A percentile compares a stretch with the other conserved stretches of the same genome.
phyloP scores from a whole-genome alignment of 2,113 vertebrate genomes.

The Calypte anna region DNA sequence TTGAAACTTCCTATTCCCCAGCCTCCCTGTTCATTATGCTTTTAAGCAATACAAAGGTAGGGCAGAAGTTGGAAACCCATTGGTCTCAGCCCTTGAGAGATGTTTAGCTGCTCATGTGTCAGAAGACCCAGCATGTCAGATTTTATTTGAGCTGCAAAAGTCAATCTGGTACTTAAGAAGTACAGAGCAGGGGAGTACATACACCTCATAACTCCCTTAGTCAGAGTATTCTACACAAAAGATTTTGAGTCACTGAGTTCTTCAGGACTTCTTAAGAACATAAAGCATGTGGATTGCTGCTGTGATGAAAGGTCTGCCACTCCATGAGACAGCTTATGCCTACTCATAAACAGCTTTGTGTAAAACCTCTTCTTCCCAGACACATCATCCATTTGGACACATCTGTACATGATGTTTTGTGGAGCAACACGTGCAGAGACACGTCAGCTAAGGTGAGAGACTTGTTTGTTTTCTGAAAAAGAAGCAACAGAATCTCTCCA shows the following conservation, averaged over 20 bases:
- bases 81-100: not conserved
- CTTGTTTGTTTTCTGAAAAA: not conserved
- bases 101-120: not conserved
- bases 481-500: not conserved
- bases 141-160: conserved; percentile 16
- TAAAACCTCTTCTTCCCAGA: not conserved
- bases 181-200: not conserved
- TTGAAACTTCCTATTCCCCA: not conserved
- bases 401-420: accelerated
- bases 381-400: not conserved
- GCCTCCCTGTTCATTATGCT: not conserved
- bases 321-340: not conserved
- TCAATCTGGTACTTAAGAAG: not conserved
- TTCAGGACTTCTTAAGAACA: not conserved
- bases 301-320: not conserved
- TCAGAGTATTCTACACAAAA: not conserved
- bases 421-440: not conserved
- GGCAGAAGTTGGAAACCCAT: not conserved
- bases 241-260: not conserved
- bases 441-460: not conserved
- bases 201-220: conserved; percentile 34
- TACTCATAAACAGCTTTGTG: not conserved
- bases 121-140: not conserved
- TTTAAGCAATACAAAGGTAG: not conserved
- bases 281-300: not conserved